Evolutionary conservation across 2,888 invertebrate species (phyloP).

Genomic region (Hartigia nigra): DNA sequence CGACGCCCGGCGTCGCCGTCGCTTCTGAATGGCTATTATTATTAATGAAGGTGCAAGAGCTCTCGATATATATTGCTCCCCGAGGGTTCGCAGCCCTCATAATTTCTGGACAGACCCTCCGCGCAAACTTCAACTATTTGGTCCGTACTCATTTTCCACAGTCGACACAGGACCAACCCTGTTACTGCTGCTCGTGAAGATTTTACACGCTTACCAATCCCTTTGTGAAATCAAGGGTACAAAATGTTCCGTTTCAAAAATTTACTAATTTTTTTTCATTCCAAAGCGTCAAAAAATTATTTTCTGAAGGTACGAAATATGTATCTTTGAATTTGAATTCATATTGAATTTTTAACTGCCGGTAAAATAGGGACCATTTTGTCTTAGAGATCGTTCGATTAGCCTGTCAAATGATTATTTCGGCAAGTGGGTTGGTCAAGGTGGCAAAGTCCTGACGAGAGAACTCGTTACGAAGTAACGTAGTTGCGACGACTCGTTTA

Average conservation of each 20-base stretch:
- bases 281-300: not conserved
- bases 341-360: no score
- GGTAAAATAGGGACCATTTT: no score
- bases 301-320: not conserved
- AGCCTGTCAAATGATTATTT: not conserved
- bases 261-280: not conserved
- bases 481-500: slow-evolving; percentile 36
- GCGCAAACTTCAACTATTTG: slow-evolving; percentile 20
- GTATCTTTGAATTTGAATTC: no score
- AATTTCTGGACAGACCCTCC: slow-evolving; percentile 36
- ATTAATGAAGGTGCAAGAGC: slow-evolving; percentile 38
- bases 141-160: slow-evolving; percentile 42
- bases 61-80: slow-evolving; percentile 20
- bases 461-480: slow-evolving; percentile 39
- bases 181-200: slow-evolving; percentile 13
- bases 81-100: slow-evolving; percentile 25
- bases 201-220: not conserved
- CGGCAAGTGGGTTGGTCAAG: not conserved
- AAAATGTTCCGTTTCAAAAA: not conserved
- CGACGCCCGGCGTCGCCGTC: slow-evolving; percentile 9
- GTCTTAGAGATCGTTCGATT: not conserved
- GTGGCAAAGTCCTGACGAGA: slow-evolving; percentile 10
- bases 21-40: slow-evolving; percentile 39
- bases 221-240: not conserved
- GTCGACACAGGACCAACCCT: slow-evolving; percentile 43